Evolutionary conservation across 2,888 invertebrate genomes (phyloP), one percentile per base, ranked within the genome.

Genomic region (Caenorhabditis sp.): DNA sequence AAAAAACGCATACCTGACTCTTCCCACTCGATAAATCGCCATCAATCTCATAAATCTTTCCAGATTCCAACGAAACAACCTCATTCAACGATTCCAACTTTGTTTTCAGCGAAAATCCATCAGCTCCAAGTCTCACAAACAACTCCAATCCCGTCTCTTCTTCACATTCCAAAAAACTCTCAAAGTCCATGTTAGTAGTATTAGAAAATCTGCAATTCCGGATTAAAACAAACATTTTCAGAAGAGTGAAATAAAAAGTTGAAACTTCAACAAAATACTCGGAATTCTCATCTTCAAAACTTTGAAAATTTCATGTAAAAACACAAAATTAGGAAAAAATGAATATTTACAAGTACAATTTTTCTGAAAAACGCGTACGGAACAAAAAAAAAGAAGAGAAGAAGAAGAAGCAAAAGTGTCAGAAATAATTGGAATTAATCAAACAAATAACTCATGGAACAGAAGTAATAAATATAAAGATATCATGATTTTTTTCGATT

Each of bases 1-100:
- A n/a, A n/a, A n/a, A n/a, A n/a, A n/a, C n/a, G n/a, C n/a, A n/a
- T 37, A 76, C 79, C 77, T 79, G 79, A 10, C 76, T 80, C 63
- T 80, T 80, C 50, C 79, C 79, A 1, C 51, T 19, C 23, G 67
- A 71, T 8, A 63, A 17, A 36, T 73, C 73, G 17, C 79, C 79
- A 50, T 70, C 74, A 19, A 78, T 24, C 58, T 80, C 79, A 54
- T 71, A 76, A 27, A 76, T 43, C 14, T 55, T 62, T 50, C 76
- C 79, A 17, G 65, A 61, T 4, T 21, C 19, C 10, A 76, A 60
- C 5, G 36, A 43, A 14, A 78, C 36, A 12, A 74, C 63, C 2
- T 58, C 37, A 12, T 69, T 58, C 19, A 79, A 49, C 12, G 17
- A 12, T 10, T 36, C 43, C 19, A 69, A 60, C 19, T 58, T 43